A percentile compares a stretch with the other conserved stretches of the same genome.
These are phyloP conservation scores for Limenitis camilla DNA, from an alignment of 2,888 invertebrate genomes.

Conservation along the genomic window DNA sequence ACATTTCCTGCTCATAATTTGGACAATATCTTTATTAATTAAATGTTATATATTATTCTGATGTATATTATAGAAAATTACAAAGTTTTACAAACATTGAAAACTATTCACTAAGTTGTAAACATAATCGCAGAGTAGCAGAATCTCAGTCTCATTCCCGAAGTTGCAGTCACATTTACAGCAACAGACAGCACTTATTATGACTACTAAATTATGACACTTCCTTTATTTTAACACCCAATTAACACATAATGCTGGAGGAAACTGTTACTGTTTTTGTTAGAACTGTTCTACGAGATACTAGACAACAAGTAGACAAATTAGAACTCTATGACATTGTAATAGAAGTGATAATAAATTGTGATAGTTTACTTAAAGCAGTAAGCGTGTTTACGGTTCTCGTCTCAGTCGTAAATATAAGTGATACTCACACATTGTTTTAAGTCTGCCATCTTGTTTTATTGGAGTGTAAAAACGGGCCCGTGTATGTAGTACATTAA, in stretches of 20 bases:
- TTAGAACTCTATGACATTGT: background rate
- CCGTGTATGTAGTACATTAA: no score
- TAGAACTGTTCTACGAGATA: constrained; percentile 4
- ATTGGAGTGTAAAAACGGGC: background rate
- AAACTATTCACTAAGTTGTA: no score
- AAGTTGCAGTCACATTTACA: no score
- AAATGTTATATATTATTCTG: no score
- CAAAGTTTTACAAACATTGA: no score
- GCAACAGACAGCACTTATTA: no score
- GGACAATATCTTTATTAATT: no score
- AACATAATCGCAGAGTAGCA: no score
- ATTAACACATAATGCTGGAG: constrained; percentile 18
- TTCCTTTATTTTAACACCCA: constrained; percentile 11
- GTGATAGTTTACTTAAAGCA: background rate
- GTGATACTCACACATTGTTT: constrained; percentile 1
- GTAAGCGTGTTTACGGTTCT: constrained; percentile 5
- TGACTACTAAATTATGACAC: background rate
- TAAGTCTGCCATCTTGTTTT: background rate
- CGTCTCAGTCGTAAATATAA: constrained; percentile 15
- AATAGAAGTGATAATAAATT: background rate
- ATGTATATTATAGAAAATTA: no score
- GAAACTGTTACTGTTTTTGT: constrained; percentile 19
- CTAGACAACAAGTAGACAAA: background rate
- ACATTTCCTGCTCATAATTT: background rate
- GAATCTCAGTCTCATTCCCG: no score